These are phyloP conservation scores for Toxotes lorentzi DNA, from an alignment of 2,797 vertebrate genomes.

Conservation along the genomic window DNA sequence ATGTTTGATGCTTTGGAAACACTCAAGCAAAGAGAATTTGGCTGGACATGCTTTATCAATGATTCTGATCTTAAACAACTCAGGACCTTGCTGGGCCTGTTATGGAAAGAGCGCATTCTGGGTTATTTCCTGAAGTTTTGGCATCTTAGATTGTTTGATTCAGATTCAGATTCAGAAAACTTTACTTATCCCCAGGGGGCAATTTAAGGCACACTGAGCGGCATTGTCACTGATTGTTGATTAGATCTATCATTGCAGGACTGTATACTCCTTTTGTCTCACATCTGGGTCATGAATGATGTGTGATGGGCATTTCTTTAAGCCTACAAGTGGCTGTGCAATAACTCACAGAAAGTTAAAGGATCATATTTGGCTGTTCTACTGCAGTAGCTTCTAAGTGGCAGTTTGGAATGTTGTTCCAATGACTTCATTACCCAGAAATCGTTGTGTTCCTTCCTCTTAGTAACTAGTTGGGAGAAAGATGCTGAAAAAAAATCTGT, in stretches of 20 bases:
- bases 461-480: slow-evolving; percentile 24
- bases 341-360: not conserved
- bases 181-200: no score
- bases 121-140: slow-evolving; percentile 13
- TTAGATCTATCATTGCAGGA: slow-evolving; percentile 17
- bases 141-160: slow-evolving; percentile 34
- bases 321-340: not conserved
- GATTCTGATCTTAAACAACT: slow-evolving; percentile 62
- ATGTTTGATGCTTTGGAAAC: slow-evolving; percentile 75
- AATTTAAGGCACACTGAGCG: no score
- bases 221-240: slow-evolving; percentile 51
- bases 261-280: slow-evolving; percentile 21
- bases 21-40: slow-evolving; percentile 67
- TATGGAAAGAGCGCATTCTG: slow-evolving; percentile 16
- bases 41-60: slow-evolving; percentile 70
- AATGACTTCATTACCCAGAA: slow-evolving; percentile 61
- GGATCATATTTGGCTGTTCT: slow-evolving; percentile 2
- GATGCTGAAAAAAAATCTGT: slow-evolving; percentile 10
- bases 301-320: slow-evolving; percentile 23
- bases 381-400: slow-evolving; percentile 5
- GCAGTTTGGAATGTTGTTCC: slow-evolving; percentile 22
- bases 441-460: slow-evolving; percentile 53
- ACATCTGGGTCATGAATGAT: slow-evolving; percentile 35
- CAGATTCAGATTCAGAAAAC: no score
- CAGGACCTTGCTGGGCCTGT: slow-evolving; percentile 15